These are phyloP conservation scores for Lophotriccus pileatus DNA, from an alignment of 2,797 vertebrate genomes.

Conservation along the genomic window DNA sequence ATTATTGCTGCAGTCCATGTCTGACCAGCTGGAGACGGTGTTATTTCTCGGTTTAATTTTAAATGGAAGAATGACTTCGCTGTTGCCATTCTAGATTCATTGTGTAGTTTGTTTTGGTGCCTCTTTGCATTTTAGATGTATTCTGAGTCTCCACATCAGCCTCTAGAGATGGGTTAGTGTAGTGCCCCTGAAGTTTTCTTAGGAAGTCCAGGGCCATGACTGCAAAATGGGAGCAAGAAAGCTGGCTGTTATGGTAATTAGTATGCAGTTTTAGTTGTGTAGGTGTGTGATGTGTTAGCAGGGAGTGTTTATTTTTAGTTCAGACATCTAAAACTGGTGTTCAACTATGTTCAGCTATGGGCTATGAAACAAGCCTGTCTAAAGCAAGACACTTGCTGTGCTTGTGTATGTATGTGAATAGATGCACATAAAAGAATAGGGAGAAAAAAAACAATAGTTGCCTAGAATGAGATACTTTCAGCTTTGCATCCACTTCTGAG, in stretches of 20 bases:
- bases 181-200: neutral
- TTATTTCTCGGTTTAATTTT: neutral
- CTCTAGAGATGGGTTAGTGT: neutral
- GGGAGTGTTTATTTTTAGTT: neutral
- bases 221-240: neutral
- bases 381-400: neutral
- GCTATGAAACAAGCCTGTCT: neutral
- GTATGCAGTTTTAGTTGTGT: neutral
- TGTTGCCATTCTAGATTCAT: neutral
- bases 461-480: neutral
- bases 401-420: fast-evolving
- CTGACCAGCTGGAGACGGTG: neutral
- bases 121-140: neutral
- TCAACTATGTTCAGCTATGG: neutral
- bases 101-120: neutral
- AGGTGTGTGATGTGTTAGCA: neutral
- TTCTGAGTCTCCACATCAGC: neutral
- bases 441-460: neutral
- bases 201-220: neutral
- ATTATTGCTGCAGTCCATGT: neutral
- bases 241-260: neutral
- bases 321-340: neutral
- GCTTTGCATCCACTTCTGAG: neutral
- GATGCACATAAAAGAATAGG: neutral
- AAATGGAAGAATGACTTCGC: neutral